Base-by-base conservation (phyloP, 1,140 invertebrate genomes). In the Parasteatoda tepidariorum region DNA sequence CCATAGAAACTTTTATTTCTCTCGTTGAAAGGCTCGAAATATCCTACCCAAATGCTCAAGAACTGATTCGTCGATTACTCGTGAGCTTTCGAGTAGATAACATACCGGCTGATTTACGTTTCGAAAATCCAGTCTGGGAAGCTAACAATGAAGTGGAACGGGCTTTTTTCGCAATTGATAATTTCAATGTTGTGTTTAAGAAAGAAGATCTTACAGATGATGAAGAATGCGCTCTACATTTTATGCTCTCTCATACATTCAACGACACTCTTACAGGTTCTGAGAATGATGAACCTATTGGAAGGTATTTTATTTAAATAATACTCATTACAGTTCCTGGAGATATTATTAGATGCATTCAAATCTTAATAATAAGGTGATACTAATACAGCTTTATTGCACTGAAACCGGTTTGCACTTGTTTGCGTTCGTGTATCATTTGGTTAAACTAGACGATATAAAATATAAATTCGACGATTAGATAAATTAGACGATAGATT, bases 201-300 rank as follows among this genome's bases (percentile, higher is more conserved):
- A n/a, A 62, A 48, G 68, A 31, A 13, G 79, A 62, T 24, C 26
- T 83, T 15, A 62, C 67, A 6, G 15, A 71, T 1, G 79, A 83
- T 55, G 79, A 83, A 33, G 48, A 83, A 55, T 83, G 79, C 31
- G 79, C 79, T 24, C 24, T 83, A 7, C 68, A 83, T 55, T 83
- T 83, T 33, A 73, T 83, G 67, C 34, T 83, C 0, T 83, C 79
- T 0, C 79, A 83, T 18, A 64, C 57, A 22, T 30, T 83, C 3
- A 83, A 83, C 34, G 55, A 28, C 18, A 73, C 67, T 54, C 26
- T 54, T 6, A 22, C 5, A 6, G 41, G 38, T 28, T 22, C 18
- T 2, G 22, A 38, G 5, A 13, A 31, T 15, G 70, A 74, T 24
- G 70, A 74, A 30, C 7, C 55, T 2, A 11, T 30, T 2, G 54